Conservation (phyloP, 2,113 vertebrate species). For the Lamprologus ornatipinnis region DNA sequence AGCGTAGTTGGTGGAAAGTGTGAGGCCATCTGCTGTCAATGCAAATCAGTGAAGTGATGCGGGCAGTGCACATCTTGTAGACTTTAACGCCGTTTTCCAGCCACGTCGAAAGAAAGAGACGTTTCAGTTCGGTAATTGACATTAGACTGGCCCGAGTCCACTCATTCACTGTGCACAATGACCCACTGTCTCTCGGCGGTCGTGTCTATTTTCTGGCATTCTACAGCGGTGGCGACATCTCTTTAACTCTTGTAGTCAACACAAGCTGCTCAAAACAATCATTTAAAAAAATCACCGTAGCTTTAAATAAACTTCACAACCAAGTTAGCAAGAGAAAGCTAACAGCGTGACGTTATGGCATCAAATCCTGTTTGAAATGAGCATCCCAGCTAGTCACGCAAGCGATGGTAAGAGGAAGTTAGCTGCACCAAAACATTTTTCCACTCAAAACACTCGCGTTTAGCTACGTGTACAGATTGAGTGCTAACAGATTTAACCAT, state of each 20-base stretch:
- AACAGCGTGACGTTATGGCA: neutral
- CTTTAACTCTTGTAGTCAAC: neutral
- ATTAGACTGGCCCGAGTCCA: constrained; percentile 44
- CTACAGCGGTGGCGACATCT: neutral
- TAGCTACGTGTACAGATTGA: neutral
- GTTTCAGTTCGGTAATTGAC: constrained; percentile 33
- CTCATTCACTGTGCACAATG: constrained; percentile 60
- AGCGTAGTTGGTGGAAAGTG: neutral
- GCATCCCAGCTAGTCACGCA: constrained; percentile 33
- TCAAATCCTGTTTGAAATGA: neutral
- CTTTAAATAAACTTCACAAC: neutral
- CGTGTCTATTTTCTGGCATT: constrained; percentile 25
- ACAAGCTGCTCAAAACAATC: neutral
- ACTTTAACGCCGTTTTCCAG: neutral
- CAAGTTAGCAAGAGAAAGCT: neutral
- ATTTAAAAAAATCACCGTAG: accelerated
- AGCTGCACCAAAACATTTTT: neutral
- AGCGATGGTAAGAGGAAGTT: constrained; percentile 2
- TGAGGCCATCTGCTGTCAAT: neutral
- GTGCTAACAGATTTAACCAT: accelerated
- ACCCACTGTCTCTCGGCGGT: constrained; percentile 42
- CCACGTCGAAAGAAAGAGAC: constrained; percentile 3
- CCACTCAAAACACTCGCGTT: accelerated
- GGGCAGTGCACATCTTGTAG: neutral
- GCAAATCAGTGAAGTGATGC: neutral